phyloP scores from a whole-genome alignment of 1,140 invertebrate genomes.

The Danaus plexippus region DNA sequence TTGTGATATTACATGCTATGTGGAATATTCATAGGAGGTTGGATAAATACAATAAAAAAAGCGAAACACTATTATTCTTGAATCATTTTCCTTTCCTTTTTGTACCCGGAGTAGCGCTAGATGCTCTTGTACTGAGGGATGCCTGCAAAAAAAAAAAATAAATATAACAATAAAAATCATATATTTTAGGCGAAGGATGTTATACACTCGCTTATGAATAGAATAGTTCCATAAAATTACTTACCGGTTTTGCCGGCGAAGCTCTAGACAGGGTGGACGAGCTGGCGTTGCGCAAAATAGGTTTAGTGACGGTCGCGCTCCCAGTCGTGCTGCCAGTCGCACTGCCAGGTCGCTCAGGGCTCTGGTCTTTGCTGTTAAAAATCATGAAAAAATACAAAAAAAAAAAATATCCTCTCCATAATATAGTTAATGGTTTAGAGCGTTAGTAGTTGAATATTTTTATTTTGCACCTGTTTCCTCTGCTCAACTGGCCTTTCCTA shows the following conservation, averaged over 20 bases:
- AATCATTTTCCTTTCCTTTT: constrained; percentile 70
- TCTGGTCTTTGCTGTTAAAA: constrained; percentile 53
- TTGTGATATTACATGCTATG: constrained; percentile 67
- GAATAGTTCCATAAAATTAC: background rate
- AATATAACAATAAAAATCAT: background rate
- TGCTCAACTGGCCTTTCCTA: constrained; percentile 73
- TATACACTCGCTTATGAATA: too few species aligned
- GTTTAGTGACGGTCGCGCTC: constrained; percentile 31
- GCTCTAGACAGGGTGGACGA: constrained; percentile 38
- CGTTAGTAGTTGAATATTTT: background rate
- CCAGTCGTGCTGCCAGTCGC: constrained; percentile 27
- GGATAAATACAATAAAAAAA: constrained; percentile 60
- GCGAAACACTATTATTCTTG: constrained; percentile 41
- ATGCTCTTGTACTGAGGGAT: constrained; percentile 36
- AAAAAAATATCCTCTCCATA: constrained; percentile 4
- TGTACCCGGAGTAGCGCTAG: constrained; percentile 62
- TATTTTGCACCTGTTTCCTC: constrained; percentile 76
- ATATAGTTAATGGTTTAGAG: constrained; percentile 1
- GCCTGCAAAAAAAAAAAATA: constrained; percentile 34
- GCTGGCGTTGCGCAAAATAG: constrained; percentile 55
- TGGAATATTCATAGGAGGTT: constrained; percentile 60
- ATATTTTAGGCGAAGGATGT: too few species aligned
- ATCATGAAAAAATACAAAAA: constrained; percentile 3
- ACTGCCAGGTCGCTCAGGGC: constrained; percentile 44
- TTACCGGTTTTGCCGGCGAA: constrained; percentile 40